Evolutionary conservation across 2,888 invertebrate species (phyloP).

Genomic region (Subacronicta megacephala): DNA sequence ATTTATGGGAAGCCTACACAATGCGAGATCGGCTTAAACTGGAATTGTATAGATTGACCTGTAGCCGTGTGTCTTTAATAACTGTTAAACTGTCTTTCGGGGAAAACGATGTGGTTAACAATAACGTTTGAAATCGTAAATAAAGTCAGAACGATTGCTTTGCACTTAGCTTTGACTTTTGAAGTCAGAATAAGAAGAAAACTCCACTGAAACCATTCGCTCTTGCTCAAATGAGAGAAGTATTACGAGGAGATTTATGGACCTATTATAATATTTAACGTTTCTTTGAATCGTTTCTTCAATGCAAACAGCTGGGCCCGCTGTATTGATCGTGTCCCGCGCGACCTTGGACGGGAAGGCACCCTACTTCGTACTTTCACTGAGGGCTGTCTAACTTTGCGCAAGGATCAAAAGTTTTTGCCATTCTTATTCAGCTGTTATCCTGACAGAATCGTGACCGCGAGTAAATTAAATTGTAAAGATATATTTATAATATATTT

Average conservation of each 20-base stretch:
- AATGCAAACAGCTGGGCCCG: conserved; percentile 37
- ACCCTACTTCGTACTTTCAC: conserved; percentile 19
- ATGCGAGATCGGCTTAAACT: no score
- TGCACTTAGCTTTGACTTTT: not conserved
- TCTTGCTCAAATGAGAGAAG: conserved; percentile 6
- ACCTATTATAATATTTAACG: conserved; percentile 4
- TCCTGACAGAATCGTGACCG: not conserved
- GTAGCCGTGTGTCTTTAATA: no score
- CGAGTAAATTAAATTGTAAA: conserved; percentile 2
- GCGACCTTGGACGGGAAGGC: conserved; percentile 44
- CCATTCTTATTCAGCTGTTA: conserved; percentile 10
- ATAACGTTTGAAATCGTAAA: not conserved
- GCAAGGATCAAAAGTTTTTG: conserved; percentile 23
- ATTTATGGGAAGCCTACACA: no score
- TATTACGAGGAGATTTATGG: conserved; percentile 8
- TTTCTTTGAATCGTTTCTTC: conserved; percentile 12
- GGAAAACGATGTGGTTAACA: no score
- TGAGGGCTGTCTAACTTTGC: conserved; percentile 9
- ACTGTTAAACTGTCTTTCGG: no score
- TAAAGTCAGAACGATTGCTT: not conserved
- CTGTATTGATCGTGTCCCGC: conserved; percentile 51
- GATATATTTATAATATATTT: conserved; percentile 7
- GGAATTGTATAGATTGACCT: no score
- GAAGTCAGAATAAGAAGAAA: not conserved
- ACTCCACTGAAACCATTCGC: not conserved